Evolutionary conservation across 1,140 invertebrate species (phyloP).

Genomic region (Marisa cornuarietis): DNA sequence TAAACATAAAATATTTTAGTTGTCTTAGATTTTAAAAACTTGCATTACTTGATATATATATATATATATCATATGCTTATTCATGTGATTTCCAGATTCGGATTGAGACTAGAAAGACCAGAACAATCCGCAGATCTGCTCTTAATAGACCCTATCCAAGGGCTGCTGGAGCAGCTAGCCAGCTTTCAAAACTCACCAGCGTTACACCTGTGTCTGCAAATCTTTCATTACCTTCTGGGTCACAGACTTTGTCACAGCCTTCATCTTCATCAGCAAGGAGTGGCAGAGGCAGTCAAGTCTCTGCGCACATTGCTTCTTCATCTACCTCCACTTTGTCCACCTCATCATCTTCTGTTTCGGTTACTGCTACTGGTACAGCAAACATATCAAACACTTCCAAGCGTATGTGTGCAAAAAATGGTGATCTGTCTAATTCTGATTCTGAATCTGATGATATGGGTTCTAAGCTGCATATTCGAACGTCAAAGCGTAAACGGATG

Average conservation of each 20-base stretch:
- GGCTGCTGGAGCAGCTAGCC: background rate
- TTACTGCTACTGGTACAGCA: too few relatives aligned
- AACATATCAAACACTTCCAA: too few relatives aligned
- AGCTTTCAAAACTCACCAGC: too few relatives aligned
- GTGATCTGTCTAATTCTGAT: background rate
- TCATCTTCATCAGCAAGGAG: background rate
- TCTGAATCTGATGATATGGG: constrained; percentile 2
- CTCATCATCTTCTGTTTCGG: too few relatives aligned
- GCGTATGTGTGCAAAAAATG: too few relatives aligned
- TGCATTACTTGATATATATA: background rate
- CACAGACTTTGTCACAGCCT: background rate
- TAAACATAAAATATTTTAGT: too few relatives aligned
- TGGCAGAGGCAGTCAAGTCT: too few relatives aligned
- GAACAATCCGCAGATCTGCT: constrained; percentile 65
- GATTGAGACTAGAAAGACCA: constrained; percentile 73
- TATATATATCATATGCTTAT: background rate
- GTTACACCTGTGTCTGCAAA: too few relatives aligned
- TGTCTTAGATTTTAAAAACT: too few relatives aligned
- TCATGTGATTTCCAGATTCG: constrained; percentile 3
- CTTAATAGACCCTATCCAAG: constrained; percentile 27
- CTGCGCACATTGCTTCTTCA: too few relatives aligned
- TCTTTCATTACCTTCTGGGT: too few relatives aligned
- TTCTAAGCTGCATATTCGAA: background rate
- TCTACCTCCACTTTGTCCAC: too few relatives aligned
- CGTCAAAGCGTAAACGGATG: constrained; percentile 1